Percentiles rank a stretch among this genome's conserved stretches.
phyloP scores from a whole-genome alignment of 2,113 vertebrate genomes.

The Oxyura jamaicensis region DNA sequence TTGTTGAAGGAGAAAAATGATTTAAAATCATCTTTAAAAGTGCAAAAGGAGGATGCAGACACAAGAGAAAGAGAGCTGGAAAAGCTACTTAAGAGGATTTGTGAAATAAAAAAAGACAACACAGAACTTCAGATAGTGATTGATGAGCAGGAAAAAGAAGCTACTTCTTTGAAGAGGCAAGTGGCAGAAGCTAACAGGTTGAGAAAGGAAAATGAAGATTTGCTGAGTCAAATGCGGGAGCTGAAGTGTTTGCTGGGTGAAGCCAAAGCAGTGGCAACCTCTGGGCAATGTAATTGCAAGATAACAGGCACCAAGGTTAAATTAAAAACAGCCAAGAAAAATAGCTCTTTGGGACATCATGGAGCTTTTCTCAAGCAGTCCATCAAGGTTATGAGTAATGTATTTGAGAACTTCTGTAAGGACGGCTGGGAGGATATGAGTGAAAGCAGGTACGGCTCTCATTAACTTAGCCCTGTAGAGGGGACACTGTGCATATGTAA shows the following conservation, averaged over 20 bases:
- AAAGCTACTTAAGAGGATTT: constrained; percentile 63
- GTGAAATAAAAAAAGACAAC: constrained; percentile 72
- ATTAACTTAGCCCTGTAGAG: constrained; percentile 90
- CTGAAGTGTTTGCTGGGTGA: constrained; percentile 80
- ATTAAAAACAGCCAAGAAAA: constrained; percentile 82
- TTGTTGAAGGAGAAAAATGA: constrained; percentile 75
- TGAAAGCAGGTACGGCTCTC: constrained; percentile 92
- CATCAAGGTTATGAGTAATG: constrained; percentile 88
- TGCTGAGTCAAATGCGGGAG: constrained; percentile 77
- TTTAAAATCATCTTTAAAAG: constrained; percentile 80
- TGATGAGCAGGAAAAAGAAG: constrained; percentile 75
- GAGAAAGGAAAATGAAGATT: constrained; percentile 73
- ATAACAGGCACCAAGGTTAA: constrained; percentile 84
- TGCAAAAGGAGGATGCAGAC: constrained; percentile 71
- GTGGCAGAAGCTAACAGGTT: constrained; percentile 69
- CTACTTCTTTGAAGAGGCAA: constrained; percentile 76
- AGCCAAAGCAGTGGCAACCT: constrained; percentile 70
- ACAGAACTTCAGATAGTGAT: constrained; percentile 71
- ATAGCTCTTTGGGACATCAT: constrained; percentile 76
- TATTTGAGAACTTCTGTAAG: constrained; percentile 88
- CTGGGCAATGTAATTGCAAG: constrained; percentile 66
- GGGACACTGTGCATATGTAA: constrained; percentile 96
- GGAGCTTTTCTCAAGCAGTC: constrained; percentile 85
- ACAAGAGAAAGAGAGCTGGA: constrained; percentile 72
- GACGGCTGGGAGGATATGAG: constrained; percentile 96